phyloP scores from a whole-genome alignment of 1,140 invertebrate genomes.

The Mercenaria mercenaria region DNA sequence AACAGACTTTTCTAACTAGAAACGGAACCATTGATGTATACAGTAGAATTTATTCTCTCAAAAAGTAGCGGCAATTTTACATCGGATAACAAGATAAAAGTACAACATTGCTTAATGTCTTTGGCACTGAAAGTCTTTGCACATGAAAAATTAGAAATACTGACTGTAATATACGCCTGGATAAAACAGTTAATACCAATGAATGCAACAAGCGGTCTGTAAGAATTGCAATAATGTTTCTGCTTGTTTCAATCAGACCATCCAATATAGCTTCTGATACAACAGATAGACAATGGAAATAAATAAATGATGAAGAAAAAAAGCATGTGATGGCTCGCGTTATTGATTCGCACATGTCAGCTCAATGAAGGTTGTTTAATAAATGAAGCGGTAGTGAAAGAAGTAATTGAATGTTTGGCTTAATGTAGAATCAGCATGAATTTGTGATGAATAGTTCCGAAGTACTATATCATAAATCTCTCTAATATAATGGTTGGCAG shows the following conservation, averaged over 20 bases:
- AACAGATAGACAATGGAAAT: neutral
- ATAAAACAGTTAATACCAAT: neutral
- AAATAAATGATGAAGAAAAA: constrained; percentile 44
- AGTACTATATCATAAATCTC: neutral
- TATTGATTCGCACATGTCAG: neutral
- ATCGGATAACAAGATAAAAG: no score
- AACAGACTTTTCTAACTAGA: no score
- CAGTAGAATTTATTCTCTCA: no score
- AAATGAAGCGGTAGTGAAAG: neutral
- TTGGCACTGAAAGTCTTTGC: no score
- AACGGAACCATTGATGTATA: no score
- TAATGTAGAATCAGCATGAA: neutral
- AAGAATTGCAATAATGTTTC: constrained; percentile 22
- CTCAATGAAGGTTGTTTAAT: constrained; percentile 25
- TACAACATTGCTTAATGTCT: no score
- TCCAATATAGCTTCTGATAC: constrained; percentile 6
- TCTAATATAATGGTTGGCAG: neutral
- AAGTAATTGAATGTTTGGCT: neutral
- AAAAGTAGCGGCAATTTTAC: no score
- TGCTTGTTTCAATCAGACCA: constrained; percentile 18
- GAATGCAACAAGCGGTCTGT: neutral
- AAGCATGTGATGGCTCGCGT: neutral
- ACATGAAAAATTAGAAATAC: no score
- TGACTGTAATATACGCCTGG: no score
- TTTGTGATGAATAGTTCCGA: neutral